Conservation (phyloP, 2,797 vertebrate species). For the Siniperca undulata region DNA sequence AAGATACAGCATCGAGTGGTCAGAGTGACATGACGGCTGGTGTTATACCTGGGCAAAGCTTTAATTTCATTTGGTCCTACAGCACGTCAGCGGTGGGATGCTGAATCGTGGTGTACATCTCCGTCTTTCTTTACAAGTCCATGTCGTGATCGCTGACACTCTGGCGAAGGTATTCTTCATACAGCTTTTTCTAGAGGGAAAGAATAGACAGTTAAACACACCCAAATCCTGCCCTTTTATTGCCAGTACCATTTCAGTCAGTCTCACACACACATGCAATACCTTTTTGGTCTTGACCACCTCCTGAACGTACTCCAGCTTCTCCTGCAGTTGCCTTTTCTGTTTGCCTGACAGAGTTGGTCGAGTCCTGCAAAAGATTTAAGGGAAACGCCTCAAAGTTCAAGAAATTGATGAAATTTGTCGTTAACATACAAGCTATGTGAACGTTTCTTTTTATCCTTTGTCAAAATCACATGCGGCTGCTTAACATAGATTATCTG, state of each 20-base stretch:
- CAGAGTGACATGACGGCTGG: constrained; percentile 9
- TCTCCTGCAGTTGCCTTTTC: constrained; percentile 87
- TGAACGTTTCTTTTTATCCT: not conserved
- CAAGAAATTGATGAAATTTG: not conserved
- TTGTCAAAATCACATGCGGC: not conserved
- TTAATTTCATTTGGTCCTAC: constrained; percentile 31
- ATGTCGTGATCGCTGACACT: constrained; percentile 90
- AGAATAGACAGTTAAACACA: constrained; percentile 9
- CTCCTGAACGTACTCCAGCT: constrained; percentile 86
- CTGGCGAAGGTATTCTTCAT: constrained; percentile 90
- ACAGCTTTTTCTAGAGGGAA: constrained; percentile 85
- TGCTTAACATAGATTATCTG: not conserved
- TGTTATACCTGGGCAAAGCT: constrained; percentile 22
- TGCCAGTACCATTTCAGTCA: not conserved
- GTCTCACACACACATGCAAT: constrained; percentile 1
- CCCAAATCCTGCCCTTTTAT: not conserved
- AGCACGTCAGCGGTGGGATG: constrained; percentile 6
- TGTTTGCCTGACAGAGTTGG: constrained; percentile 86
- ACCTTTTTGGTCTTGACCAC: constrained; percentile 89
- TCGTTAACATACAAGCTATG: not conserved
- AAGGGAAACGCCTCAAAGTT: constrained; percentile 18
- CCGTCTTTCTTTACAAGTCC: constrained; percentile 62
- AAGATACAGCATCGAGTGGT: constrained; percentile 15
- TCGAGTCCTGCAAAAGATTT: constrained; percentile 76
- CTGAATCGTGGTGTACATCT: not conserved